Conservation (phyloP, 2,797 vertebrate genomes). For the Uromys caudimaculatus region DNA sequence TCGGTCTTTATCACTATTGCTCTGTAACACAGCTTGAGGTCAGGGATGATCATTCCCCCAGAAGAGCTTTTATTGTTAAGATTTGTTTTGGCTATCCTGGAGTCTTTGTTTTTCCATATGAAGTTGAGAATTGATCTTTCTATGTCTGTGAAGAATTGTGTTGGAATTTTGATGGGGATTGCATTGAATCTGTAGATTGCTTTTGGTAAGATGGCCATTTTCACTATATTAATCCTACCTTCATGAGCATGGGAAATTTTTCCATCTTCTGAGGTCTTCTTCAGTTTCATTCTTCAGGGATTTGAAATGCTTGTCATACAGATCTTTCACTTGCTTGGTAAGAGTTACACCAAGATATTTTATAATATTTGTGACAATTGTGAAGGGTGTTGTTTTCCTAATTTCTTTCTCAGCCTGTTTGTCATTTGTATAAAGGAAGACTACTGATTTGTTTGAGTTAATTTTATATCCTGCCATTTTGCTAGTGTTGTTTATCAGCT, state of each 20-base stretch:
- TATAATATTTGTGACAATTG: not conserved
- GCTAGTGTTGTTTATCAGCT: not conserved
- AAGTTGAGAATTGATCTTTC: not conserved
- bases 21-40: not conserved
- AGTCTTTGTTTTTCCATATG: not conserved
- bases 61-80: not conserved
- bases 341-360: not conserved
- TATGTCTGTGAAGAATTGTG: not conserved
- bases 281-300: not conserved
- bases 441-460: not conserved
- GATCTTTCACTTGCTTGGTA: not conserved
- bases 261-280: not conserved
- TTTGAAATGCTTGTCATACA: not conserved
- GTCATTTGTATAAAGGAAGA: not conserved
- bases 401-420: not conserved
- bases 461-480: not conserved
- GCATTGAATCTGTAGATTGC: not conserved
- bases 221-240: not conserved
- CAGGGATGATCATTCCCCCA: not conserved
- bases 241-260: not conserved
- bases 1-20: not conserved
- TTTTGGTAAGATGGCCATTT: not conserved
- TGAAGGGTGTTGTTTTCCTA: not conserved
- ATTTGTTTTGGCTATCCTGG: not conserved
- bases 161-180: not conserved